Percentiles rank a stretch among this genome's conserved stretches.
Conservation (phyloP, 2,888 invertebrate genomes). For the Eupithecia pulchellata region DNA sequence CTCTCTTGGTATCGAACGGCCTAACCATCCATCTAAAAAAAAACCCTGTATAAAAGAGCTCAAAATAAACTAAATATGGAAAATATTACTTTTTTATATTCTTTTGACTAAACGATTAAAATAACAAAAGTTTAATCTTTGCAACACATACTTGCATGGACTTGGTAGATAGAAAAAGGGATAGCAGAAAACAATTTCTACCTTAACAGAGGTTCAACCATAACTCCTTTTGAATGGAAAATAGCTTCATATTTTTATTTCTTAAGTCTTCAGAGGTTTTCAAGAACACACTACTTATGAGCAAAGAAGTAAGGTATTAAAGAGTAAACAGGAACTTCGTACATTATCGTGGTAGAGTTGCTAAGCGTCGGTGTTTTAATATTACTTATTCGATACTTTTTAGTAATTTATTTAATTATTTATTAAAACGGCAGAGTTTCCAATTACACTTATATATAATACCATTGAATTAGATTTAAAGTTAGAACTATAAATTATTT, state of each 20-base stretch:
- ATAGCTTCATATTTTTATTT: not conserved
- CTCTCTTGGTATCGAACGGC: too few relatives aligned
- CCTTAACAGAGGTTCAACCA: not conserved
- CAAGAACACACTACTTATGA: not conserved
- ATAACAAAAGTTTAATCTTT: too few relatives aligned
- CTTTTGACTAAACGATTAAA: not conserved
- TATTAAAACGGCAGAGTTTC: too few relatives aligned
- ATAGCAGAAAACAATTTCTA: not conserved
- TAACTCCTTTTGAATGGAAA: not conserved
- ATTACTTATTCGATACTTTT: too few relatives aligned
- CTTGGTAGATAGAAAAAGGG: not conserved
- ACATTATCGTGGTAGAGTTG: not conserved
- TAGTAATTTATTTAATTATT: too few relatives aligned
- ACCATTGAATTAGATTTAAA: too few relatives aligned
- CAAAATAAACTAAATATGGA: not conserved
- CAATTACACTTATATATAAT: too few relatives aligned
- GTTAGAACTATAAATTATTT: too few relatives aligned
- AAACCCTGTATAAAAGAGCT: not conserved
- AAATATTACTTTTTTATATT: not conserved
- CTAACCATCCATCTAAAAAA: not conserved
- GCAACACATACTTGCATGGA: too few relatives aligned
- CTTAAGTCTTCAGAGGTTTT: not conserved
- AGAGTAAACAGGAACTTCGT: not conserved
- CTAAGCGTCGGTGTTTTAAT: not conserved
- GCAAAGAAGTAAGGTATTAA: not conserved